Conservation (phyloP, 2,797 vertebrate genomes). For the Clarias pachynema region DNA sequence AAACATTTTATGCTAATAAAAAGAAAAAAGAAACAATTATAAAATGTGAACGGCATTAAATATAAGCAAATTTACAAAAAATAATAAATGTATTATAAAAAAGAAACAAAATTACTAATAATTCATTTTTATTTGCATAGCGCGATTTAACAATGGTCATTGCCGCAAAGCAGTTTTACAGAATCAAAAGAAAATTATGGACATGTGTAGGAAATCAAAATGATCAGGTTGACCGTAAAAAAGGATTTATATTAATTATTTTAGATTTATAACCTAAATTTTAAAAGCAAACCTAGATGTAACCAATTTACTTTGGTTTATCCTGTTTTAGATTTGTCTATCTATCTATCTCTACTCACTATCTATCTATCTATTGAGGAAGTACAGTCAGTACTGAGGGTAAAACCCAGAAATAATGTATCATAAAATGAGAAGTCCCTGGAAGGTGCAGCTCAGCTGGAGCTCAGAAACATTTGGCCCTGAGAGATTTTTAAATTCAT, state of each 20-base stretch:
- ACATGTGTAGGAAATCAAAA: no score
- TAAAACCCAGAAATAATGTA: not conserved
- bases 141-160: no score
- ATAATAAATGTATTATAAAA: no score
- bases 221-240: no score
- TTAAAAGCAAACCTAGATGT: not conserved
- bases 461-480: not conserved
- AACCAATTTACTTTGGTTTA: not conserved
- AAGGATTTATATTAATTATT: not conserved
- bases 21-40: no score
- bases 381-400: not conserved
- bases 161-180: no score
- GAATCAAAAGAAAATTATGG: no score
- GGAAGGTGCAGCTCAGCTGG: not conserved
- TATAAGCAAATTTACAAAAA: no score
- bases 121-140: no score
- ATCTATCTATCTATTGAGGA: not conserved
- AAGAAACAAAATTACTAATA: no score
- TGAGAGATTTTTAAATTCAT: not conserved
- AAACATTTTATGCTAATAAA: no score
- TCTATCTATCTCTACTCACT: not conserved
- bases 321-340: not conserved
- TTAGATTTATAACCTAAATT: not conserved
- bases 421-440: not conserved
- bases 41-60: no score